A percentile compares a stretch with the other conserved stretches of the same genome.
Conservation (phyloP, 2,888 invertebrate genomes). For the Nymphalis urticae region DNA sequence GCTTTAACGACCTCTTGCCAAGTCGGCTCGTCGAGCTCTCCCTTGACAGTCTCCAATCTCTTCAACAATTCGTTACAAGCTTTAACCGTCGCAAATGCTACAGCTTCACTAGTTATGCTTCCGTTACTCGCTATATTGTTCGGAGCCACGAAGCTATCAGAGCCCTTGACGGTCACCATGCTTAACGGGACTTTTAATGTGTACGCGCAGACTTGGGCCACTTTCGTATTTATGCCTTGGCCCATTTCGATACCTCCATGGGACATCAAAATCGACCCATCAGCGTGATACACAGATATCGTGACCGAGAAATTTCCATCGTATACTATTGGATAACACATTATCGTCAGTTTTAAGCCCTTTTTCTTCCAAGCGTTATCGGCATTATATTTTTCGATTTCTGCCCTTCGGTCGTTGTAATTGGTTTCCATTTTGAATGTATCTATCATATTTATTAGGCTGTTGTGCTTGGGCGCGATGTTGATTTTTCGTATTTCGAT, state of each 20-base stretch:
- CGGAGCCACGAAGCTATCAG: slow-evolving; percentile 84
- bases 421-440: slow-evolving; percentile 81
- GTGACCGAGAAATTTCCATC: slow-evolving; percentile 80
- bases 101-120: slow-evolving; percentile 86
- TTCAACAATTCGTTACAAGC: slow-evolving; percentile 75
- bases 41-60: slow-evolving; percentile 68
- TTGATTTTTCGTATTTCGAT: slow-evolving; percentile 81
- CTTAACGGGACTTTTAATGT: slow-evolving; percentile 84
- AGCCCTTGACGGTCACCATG: slow-evolving; percentile 82
- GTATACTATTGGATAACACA: slow-evolving; percentile 83
- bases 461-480: slow-evolving; percentile 57
- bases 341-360: slow-evolving; percentile 82
- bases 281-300: slow-evolving; percentile 85
- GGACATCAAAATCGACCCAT: slow-evolving; percentile 84
- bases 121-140: slow-evolving; percentile 87
- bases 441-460: slow-evolving; percentile 75
- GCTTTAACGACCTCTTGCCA: slow-evolving; percentile 79
- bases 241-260: slow-evolving; percentile 89
- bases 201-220: slow-evolving; percentile 87
- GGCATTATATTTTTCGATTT: slow-evolving; percentile 81
- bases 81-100: slow-evolving; percentile 80
- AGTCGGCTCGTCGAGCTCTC: slow-evolving; percentile 63
- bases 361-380: slow-evolving; percentile 89
- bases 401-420: slow-evolving; percentile 74
- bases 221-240: slow-evolving; percentile 87